Conservation (phyloP, 2,113 vertebrate genomes). For the Tapirus terrestris region DNA sequence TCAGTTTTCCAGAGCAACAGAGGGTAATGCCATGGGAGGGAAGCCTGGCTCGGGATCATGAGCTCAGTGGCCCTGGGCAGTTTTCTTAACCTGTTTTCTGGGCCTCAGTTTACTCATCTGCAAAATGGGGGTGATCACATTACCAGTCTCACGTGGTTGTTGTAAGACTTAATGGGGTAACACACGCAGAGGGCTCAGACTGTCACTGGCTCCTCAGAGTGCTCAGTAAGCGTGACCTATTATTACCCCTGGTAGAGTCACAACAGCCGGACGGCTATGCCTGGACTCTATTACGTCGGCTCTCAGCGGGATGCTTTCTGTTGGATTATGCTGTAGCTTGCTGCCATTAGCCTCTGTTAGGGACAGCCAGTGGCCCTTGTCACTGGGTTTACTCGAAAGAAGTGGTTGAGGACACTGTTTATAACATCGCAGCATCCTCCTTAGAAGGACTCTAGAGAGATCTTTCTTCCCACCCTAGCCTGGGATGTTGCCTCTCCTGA, state of each 20-base stretch:
- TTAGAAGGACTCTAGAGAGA: not conserved
- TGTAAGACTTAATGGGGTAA: not conserved
- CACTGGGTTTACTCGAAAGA: not conserved
- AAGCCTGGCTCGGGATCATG: not conserved
- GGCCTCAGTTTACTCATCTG: not conserved
- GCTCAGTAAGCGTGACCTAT: not conserved
- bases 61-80: not conserved
- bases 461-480: not conserved
- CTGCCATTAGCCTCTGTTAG: not conserved
- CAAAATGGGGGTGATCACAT: not conserved
- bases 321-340: not conserved
- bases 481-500: not conserved
- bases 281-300: rapidly evolving
- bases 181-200: not conserved
- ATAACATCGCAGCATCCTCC: not conserved
- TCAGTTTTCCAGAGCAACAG: not conserved
- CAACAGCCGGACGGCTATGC: too few relatives aligned
- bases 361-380: not conserved
- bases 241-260: not conserved
- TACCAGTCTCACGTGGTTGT: not conserved
- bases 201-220: rapidly evolving
- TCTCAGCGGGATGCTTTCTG: not conserved
- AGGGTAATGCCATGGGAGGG: rapidly evolving
- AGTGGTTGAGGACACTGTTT: not conserved
- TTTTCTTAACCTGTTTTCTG: not conserved